These are phyloP conservation scores for Lordiphosa clarofinis DNA, from an alignment of 1,140 invertebrate species.

Conservation along the genomic window DNA sequence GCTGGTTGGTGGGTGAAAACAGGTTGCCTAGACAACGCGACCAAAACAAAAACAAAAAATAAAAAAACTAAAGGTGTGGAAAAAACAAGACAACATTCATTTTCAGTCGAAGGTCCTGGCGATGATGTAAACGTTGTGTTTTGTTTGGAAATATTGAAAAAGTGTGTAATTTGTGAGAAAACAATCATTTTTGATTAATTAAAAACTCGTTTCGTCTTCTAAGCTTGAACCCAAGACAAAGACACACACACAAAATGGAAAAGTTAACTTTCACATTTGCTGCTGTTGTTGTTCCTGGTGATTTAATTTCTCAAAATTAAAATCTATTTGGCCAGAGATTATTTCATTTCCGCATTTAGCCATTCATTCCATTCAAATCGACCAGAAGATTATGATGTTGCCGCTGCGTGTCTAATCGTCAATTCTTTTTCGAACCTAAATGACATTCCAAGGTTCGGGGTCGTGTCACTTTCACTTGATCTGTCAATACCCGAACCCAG, in stretches of 20 bases:
- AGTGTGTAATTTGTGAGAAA: slow-evolving; percentile 21
- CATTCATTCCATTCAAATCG: slow-evolving; percentile 10
- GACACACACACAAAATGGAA: slow-evolving; percentile 43
- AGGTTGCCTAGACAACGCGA: slow-evolving; percentile 47
- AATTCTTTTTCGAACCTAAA: slow-evolving; percentile 33
- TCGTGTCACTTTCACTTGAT: slow-evolving; percentile 48
- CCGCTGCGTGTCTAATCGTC: slow-evolving; percentile 55
- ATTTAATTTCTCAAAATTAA: slow-evolving; percentile 68
- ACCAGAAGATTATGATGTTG: slow-evolving; percentile 25
- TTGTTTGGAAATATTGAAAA: background rate
- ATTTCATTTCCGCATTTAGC: slow-evolving; percentile 51
- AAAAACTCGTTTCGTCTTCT: slow-evolving; percentile 1
- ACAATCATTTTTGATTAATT: slow-evolving; percentile 5
- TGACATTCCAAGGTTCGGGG: too few species aligned
- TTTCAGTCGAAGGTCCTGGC: slow-evolving; percentile 52
- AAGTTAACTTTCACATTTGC: slow-evolving; percentile 72
- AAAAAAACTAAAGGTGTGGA: background rate
- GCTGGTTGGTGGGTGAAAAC: slow-evolving; percentile 24
- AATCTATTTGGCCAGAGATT: slow-evolving; percentile 31
- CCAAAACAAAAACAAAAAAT: slow-evolving; percentile 28
- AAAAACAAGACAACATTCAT: slow-evolving; percentile 25
- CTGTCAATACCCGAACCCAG: slow-evolving; percentile 22
- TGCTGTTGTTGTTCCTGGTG: slow-evolving; percentile 36
- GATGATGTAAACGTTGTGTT: slow-evolving; percentile 35
- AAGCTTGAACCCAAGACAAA: slow-evolving; percentile 27